A percentile compares a stretch with the other conserved stretches of the same genome.
Conservation (phyloP, 30 jellyfish, hydroid and myxozoan genomes). For the Chrysaora quinquecirrha region DNA sequence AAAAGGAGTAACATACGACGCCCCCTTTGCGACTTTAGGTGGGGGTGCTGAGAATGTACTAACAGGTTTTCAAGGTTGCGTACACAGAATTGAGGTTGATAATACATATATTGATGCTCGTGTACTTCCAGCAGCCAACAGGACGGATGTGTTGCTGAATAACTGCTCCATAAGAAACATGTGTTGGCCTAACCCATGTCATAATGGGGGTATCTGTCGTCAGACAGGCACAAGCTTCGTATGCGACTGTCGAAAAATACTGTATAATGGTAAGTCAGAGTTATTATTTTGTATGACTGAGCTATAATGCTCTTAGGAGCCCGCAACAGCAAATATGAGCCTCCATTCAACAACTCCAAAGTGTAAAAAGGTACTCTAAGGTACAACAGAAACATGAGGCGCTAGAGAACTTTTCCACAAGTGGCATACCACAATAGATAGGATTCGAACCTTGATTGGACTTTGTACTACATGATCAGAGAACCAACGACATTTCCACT, state of each 20-base stretch:
- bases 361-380: too few species aligned
- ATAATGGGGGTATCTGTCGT: constrained; percentile 84
- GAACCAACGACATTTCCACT: too few species aligned
- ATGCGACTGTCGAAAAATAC: constrained; percentile 85
- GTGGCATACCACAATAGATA: too few species aligned
- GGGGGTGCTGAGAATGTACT: constrained; percentile 95
- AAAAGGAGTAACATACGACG: constrained; percentile 43
- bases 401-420: too few species aligned
- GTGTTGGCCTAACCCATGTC: constrained; percentile 96
- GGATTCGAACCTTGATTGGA: too few species aligned
- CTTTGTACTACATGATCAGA: too few species aligned
- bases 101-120: constrained; percentile 72
- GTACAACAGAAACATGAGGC: too few species aligned
- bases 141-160: constrained; percentile 62
- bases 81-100: constrained; percentile 80
- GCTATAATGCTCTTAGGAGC: too few species aligned
- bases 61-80: constrained; percentile 91
- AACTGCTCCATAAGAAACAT: constrained; percentile 70
- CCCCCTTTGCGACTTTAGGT: constrained; percentile 80
- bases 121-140: constrained; percentile 35
- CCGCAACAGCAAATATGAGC: too few species aligned
- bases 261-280: constrained; percentile 58
- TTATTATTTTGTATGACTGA: not conserved
- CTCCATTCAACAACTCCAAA: too few species aligned
- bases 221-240: constrained; percentile 41